A percentile compares a stretch with the other conserved stretches of the same genome.
phyloP scores from a whole-genome alignment of 2,888 invertebrate genomes.

The Prosapia bicincta region DNA sequence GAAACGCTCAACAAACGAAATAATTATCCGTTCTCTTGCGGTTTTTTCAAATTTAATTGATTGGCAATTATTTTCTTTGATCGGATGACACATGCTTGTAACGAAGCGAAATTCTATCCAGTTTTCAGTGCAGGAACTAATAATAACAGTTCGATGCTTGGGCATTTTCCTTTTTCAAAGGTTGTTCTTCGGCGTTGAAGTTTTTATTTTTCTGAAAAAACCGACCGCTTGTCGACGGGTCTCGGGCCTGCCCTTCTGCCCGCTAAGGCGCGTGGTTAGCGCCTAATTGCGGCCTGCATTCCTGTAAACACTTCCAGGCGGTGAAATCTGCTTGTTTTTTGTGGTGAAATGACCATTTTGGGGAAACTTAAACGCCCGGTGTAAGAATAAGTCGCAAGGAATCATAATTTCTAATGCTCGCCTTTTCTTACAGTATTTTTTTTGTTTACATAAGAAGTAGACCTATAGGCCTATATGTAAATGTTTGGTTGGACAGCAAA shows the following conservation, averaged over 20 bases:
- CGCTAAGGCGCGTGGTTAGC: neutral
- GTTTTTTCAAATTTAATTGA: neutral
- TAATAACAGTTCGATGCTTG: neutral
- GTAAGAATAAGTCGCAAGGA: too few relatives aligned
- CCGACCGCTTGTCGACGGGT: neutral
- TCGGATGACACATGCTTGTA: neutral
- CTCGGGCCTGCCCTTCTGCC: neutral
- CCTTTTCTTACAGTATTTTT: too few relatives aligned
- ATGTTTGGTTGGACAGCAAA: too few relatives aligned
- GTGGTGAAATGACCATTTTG: neutral
- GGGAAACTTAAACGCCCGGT: neutral
- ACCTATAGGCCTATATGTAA: too few relatives aligned
- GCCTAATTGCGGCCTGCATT: neutral
- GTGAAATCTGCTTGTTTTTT: neutral
- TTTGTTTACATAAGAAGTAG: too few relatives aligned
- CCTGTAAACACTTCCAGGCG: neutral
- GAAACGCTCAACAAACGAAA: neutral
- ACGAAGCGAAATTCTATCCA: neutral
- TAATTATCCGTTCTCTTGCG: neutral
- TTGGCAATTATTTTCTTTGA: neutral
- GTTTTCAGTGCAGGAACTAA: neutral
- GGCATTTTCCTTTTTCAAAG: neutral
- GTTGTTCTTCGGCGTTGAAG: neutral
- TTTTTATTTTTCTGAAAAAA: neutral
- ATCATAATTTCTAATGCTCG: neutral